A percentile compares a stretch with the other conserved stretches of the same genome.
These are phyloP conservation scores for Mythimna vitellina DNA, from an alignment of 2,888 invertebrate species.

Conservation along the genomic window DNA sequence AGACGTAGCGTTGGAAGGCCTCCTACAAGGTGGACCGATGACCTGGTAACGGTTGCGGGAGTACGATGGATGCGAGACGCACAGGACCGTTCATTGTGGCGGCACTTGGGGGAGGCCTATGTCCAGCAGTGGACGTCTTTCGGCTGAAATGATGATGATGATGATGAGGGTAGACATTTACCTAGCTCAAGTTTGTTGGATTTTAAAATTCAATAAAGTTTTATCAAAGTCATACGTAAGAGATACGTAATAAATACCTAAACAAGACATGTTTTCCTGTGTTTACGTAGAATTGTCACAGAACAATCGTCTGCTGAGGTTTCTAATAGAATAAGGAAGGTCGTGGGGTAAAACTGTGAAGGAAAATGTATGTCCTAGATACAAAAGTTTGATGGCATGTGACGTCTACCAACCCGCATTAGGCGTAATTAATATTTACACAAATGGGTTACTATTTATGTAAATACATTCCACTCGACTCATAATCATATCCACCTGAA, in stretches of 20 bases:
- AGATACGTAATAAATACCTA: not conserved
- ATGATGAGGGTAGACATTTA: slow-evolving; percentile 3
- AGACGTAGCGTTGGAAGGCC: too few species aligned
- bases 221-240: slow-evolving; percentile 5
- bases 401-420: not conserved
- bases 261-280: slow-evolving; percentile 6
- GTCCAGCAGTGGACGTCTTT: too few species aligned
- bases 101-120: too few species aligned
- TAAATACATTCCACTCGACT: too few species aligned
- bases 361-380: not conserved
- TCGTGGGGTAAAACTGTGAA: not conserved
- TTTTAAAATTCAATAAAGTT: not conserved
- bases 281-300: slow-evolving; percentile 6
- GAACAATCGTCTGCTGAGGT: not conserved
- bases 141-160: too few species aligned
- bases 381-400: not conserved
- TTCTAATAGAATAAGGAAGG: slow-evolving; percentile 14
- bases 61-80: too few species aligned
- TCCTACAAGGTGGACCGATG: too few species aligned
- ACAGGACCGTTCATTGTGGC: too few species aligned
- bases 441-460: too few species aligned
- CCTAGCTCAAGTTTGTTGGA: not conserved
- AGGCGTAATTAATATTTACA: too few species aligned
- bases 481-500: too few species aligned
- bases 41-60: too few species aligned